Conservation (phyloP, 2,113 vertebrate species). For the Electrona antarctica region DNA sequence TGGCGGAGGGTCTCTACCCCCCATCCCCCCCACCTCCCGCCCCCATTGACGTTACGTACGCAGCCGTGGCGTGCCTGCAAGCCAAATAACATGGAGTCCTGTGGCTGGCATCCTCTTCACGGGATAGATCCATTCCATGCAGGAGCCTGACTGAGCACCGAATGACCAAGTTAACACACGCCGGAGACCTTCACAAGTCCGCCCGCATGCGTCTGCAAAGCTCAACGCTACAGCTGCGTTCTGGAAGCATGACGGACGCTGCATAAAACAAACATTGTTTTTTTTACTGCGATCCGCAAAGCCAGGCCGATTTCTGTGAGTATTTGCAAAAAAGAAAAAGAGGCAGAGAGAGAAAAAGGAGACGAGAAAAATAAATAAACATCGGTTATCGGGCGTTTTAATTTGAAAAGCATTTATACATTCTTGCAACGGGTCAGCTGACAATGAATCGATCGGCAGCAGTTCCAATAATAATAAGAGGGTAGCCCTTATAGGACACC, state of each 20-base stretch:
- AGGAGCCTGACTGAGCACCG: slow-evolving; percentile 32
- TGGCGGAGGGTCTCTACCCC: slow-evolving; percentile 35
- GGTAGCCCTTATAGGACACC: slow-evolving; percentile 42
- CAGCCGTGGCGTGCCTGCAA: slow-evolving; percentile 77
- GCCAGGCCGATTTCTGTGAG: slow-evolving; percentile 79
- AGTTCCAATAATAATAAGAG: slow-evolving; percentile 22
- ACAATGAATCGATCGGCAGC: slow-evolving; percentile 43
- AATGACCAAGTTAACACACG: slow-evolving; percentile 22
- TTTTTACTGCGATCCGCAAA: slow-evolving; percentile 52
- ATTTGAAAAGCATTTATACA: slow-evolving; percentile 27
- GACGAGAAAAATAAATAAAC: no score
- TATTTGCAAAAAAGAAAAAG: slow-evolving; percentile 49
- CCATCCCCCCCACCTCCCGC: slow-evolving; percentile 52
- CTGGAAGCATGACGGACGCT: slow-evolving; percentile 60
- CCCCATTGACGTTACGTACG: slow-evolving; percentile 79
- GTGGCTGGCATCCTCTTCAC: slow-evolving; percentile 67
- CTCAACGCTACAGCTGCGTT: slow-evolving; percentile 38
- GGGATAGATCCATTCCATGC: slow-evolving; percentile 47
- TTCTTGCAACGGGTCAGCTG: slow-evolving; percentile 48
- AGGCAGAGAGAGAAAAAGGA: background rate
- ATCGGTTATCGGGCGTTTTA: slow-evolving; percentile 33
- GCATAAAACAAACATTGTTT: slow-evolving; percentile 43
- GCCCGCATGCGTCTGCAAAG: slow-evolving; percentile 43
- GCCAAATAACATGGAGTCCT: slow-evolving; percentile 82
- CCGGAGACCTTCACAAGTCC: slow-evolving; percentile 24